Evolutionary conservation across 1,140 invertebrate species (phyloP), one percentile per base, ranked within the genome.

Genomic region (Drosophila repleta): DNA sequence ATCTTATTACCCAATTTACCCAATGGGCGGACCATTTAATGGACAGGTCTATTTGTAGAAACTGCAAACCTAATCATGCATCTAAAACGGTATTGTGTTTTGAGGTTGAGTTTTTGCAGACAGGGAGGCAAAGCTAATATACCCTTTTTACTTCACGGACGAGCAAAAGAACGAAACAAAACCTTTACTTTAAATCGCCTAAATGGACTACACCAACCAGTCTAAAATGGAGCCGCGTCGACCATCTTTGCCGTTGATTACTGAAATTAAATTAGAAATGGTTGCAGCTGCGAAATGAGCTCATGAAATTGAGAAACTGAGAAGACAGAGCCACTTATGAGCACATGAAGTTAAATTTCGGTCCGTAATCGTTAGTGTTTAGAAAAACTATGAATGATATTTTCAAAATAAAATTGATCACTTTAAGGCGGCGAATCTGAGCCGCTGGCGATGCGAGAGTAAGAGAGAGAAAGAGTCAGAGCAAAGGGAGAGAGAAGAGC

Each of bases 221-320:
- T 10, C 21, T 13, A n/a, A 48, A 61, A 20, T 61, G 18, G 29
- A 35, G 41, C 7, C 29, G 29, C 17, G 26, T 29, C 21, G 24
- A 46, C 56, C 56, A 52, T 51, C 21, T 21, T 57, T 21, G 26
- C 52, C 39, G 45, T 17, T 37, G 41, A 46, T 73, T 45, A 39
- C n/a, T 13, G 39, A 37, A 37, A 41, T 63, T 29, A 29, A 56
- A 63, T 77, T 66, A 20, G 48, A 63, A 60, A 35, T 57, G n/a
- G 60, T 10, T 13, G 51, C 66, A 72, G 32, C 69, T 71, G 66
- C 53, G 53, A 76, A 76, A 70, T 73, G 66, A 63, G 74, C 52
- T 65, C 43, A 76, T 66, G 53, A 66, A 81, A 48, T 48, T 18
- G 46, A 26, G 6, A 17, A 46, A 46, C 15, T 20, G n/a, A 13